Evolutionary conservation across 2,113 vertebrate species (phyloP), one percentile per base, ranked within the genome.

Genomic region (Pseudopodoces humilis): DNA sequence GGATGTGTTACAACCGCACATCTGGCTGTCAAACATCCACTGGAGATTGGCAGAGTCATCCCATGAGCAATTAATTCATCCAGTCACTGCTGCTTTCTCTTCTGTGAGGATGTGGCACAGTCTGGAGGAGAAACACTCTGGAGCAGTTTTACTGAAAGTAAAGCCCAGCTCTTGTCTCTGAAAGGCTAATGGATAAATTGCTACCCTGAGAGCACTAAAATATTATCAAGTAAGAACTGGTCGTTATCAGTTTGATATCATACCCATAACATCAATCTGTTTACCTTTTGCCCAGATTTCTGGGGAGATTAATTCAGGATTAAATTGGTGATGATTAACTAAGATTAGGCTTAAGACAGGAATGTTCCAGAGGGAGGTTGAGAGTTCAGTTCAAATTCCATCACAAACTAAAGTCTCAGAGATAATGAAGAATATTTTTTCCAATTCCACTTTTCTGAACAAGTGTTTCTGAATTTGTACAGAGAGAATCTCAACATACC

Each of bases 311-410:
- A 95, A 84, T 86, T 87, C 44, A 87, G 68, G 83, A 85, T 80
- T 69, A 90, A 88, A 69, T 27, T 69, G 67, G 30, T 80, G 93
- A 77, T 97, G 79, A 96, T 96, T 97, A 97, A 96, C 88, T 69
- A 80, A 64, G 49, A 55, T 83, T 55, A 91, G 43, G 28, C 37
- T 93, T 60, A 92, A 77, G 22, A 33, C 28, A 62, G 62, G 35
- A 85, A 39, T 82, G 58, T 43, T 24, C 21, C 65, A 44, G 27
- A 43, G 10, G 41, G 15, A 87, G 22, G 72, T 72, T 94, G 63
- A 88, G 58, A 27, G 43, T 52, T 74, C 27, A 35, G 28, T 88
- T 70, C 82, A 86, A 64, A 69, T 91, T 90, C 47, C 25, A 33
- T 77, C 43, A 28, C 8, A 63, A 71, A 74, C 62, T 47, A 39